A percentile compares a stretch with the other conserved stretches of the same genome.
Evolutionary conservation across 1,140 invertebrate species (phyloP).

Genomic region (Potamilus streckersoni): DNA sequence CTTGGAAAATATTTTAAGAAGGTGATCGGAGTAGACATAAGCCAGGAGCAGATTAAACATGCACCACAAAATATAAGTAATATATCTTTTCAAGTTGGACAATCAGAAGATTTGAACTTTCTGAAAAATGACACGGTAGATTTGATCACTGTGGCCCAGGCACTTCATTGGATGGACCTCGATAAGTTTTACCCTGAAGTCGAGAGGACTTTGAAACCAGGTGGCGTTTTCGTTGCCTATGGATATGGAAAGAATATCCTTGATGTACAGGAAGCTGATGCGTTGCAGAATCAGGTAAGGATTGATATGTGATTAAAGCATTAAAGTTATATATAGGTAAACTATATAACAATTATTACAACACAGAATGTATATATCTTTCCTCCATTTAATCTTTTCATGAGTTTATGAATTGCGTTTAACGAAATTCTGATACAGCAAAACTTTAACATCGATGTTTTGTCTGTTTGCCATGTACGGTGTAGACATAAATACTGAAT

Average conservation of each 20-base stretch:
- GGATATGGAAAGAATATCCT: slow-evolving; percentile 44
- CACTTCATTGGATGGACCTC: slow-evolving; percentile 70
- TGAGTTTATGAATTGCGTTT: background rate
- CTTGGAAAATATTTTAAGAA: slow-evolving; percentile 64
- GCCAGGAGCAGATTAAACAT: slow-evolving; percentile 21
- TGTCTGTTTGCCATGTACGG: no score
- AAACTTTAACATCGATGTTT: no score
- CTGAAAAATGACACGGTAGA: slow-evolving; percentile 58
- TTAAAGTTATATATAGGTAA: no score
- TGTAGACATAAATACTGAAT: no score
- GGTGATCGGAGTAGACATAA: slow-evolving; percentile 35
- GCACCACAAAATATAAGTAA: slow-evolving; percentile 10
- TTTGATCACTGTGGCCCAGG: slow-evolving; percentile 63
- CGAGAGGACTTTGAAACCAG: slow-evolving; percentile 60
- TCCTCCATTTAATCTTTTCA: background rate
- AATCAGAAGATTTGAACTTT: slow-evolving; percentile 62
- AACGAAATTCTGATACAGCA: background rate
- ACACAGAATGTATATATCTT: background rate
- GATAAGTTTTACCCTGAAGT: slow-evolving; percentile 68
- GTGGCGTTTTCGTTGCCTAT: slow-evolving; percentile 66
- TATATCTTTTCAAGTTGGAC: slow-evolving; percentile 47
- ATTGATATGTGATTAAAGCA: no score
- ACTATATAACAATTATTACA: no score
- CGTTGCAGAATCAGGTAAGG: slow-evolving; percentile 10
- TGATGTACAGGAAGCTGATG: slow-evolving; percentile 22